These are phyloP conservation scores for Papilio gigon DNA, from an alignment of 2,888 invertebrate genomes.

Conservation along the genomic window DNA sequence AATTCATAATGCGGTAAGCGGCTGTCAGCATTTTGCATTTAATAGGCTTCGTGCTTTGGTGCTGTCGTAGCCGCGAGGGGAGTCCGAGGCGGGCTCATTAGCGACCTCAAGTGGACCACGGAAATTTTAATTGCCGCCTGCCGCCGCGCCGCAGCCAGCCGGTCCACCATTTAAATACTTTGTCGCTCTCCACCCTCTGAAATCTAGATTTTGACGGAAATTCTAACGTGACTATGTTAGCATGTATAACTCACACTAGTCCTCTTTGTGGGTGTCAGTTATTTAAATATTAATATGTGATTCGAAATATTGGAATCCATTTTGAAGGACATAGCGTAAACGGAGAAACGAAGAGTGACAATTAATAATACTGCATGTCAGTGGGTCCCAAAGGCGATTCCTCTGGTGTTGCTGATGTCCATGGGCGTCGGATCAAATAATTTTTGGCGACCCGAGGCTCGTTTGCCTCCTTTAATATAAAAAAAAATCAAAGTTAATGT, in stretches of 20 bases:
- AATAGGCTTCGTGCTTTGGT: constrained; percentile 66
- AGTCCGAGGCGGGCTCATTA: constrained; percentile 63
- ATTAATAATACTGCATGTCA: too few species aligned
- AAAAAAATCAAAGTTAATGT: too few species aligned
- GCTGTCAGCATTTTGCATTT: constrained; percentile 59
- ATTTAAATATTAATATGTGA: too few species aligned
- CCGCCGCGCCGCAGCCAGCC: neutral
- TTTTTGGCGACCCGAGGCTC: too few species aligned
- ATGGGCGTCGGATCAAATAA: too few species aligned
- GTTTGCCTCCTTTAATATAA: too few species aligned
- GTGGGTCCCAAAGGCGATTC: too few species aligned
- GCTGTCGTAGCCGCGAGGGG: constrained; percentile 53
- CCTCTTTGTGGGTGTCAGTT: neutral
- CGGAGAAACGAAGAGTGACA: too few species aligned
- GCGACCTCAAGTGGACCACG: constrained; percentile 64
- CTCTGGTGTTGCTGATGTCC: too few species aligned
- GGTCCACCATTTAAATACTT: constrained; percentile 2
- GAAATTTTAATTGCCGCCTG: constrained; percentile 66
- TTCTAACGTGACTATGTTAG: constrained; percentile 14
- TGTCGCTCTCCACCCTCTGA: constrained; percentile 10
- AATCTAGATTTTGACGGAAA: constrained; percentile 3
- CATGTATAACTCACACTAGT: neutral
- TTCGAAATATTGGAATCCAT: too few species aligned
- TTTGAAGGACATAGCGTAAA: too few species aligned
- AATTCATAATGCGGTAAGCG: constrained; percentile 50